phyloP scores from a whole-genome alignment of 2,888 invertebrate species.

The Agrochola macilenta region DNA sequence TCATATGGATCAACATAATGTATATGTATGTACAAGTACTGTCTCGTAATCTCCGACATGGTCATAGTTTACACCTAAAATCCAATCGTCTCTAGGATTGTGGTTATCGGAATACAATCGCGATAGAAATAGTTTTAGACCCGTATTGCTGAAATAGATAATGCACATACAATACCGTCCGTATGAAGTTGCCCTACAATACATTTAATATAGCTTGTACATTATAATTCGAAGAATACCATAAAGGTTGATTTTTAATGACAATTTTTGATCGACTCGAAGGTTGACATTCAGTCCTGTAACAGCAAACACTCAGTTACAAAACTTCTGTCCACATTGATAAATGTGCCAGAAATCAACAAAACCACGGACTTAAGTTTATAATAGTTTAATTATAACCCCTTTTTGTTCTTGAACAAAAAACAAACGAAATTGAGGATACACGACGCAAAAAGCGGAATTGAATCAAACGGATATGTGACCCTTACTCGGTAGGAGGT shows the following conservation, averaged over 20 bases:
- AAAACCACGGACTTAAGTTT: background rate
- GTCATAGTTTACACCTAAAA: no score
- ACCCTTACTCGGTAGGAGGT: no score
- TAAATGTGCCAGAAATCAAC: background rate
- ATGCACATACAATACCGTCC: no score
- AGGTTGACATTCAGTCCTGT: no score
- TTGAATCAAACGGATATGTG: background rate
- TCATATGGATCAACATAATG: no score
- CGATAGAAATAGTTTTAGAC: no score
- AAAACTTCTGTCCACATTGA: background rate
- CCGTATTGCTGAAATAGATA: no score
- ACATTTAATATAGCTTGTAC: conserved; percentile 1
- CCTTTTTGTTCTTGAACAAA: conserved; percentile 59
- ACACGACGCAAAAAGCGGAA: conserved; percentile 56
- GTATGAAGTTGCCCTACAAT: no score
- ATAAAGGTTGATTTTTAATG: background rate
- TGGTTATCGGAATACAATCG: no score
- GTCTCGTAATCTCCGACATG: no score
- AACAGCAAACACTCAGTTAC: background rate
- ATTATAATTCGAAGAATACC: background rate
- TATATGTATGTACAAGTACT: no score
- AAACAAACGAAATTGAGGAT: conserved; percentile 62
- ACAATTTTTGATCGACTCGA: background rate
- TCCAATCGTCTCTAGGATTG: no score
- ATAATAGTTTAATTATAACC: conserved; percentile 18